Base-by-base conservation (phyloP, 2,113 vertebrate species). In the Ageneiosus marmoratus region DNA sequence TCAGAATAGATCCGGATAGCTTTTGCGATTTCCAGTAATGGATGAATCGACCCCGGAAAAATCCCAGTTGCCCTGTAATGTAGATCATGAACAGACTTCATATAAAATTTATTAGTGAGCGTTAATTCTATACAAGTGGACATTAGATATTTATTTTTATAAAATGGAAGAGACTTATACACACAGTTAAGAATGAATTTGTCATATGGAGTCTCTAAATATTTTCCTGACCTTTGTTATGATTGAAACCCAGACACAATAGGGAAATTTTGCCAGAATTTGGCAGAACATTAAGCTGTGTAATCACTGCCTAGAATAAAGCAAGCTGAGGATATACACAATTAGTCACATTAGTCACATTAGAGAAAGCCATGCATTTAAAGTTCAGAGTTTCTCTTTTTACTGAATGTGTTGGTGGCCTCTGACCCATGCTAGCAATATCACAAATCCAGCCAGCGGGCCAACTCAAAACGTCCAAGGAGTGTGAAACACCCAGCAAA, bases 341-440 rank as follows among this genome's bases (percentile, higher is more conserved):
- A 73, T 51, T 72, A n/a, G n/a, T n/a, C n/a, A n/a, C 67, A 56
- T 82, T 56, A 46, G 53, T 0, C 29, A 48, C 8, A 12, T 46
- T 46, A 46, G 37, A 62, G 37, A 18, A 32, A 16, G 77, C 58
- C n/a, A 34, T 10, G 60, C 77, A 79, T 79, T 67, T 48, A 18
- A 29, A 65, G 77, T 79, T 60, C 76, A 62, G 76, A 60, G 16
- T 32, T 77, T 65, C 34, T 20, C 24, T 16, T 69, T 67, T 37
- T 62, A 9, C 48, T 76, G 20, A 51, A 65, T 18, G 48, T 46
- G 60, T 18, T 20, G 63, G 11, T 58, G 75, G 48, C 63, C 75
- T 55, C 58, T 70, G 60, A 72, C 74, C 81, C 11, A 0, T 16
- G 60, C 41, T 15, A 15, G 50, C 24, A 16, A 67, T 44, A 65